Conservation (phyloP, 1,140 invertebrate genomes). For the Caenorhabditis latens region DNA sequence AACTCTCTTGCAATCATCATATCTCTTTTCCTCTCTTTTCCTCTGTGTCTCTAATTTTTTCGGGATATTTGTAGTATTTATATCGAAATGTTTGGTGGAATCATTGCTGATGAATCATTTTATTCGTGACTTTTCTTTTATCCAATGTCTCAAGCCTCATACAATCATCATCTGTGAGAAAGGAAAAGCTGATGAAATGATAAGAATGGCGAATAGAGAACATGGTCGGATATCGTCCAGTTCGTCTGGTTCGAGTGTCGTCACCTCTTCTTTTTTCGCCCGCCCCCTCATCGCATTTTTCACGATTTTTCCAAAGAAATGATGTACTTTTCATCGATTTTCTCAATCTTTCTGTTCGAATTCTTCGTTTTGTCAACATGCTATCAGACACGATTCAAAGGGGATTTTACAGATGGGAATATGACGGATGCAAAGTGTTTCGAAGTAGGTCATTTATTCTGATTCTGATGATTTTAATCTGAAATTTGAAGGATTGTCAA, state of each 20-base stretch:
- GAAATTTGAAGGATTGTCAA: conserved; percentile 72
- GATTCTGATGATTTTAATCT: neutral
- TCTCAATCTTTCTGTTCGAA: neutral
- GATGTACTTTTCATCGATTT: conserved; percentile 29
- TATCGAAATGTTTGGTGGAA: conserved; percentile 40
- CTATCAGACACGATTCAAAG: conserved; percentile 65
- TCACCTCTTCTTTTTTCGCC: conserved; percentile 37
- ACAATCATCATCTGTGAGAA: neutral
- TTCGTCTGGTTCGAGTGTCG: conserved; percentile 44
- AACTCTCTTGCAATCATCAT: neutral
- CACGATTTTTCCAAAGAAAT: conserved; percentile 1
- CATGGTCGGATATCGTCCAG: conserved; percentile 25
- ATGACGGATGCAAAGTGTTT: conserved; percentile 74
- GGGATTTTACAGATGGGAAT: conserved; percentile 73
- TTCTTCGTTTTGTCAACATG: neutral
- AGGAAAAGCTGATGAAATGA: conserved; percentile 55
- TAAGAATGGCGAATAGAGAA: conserved; percentile 38
- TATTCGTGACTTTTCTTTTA: neutral
- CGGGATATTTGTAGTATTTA: conserved; percentile 40
- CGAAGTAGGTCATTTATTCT: conserved; percentile 64
- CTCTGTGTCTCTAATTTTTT: neutral
- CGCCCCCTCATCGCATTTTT: neutral
- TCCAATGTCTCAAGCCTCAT: conserved; percentile 24
- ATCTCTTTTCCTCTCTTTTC: neutral
- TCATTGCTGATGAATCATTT: conserved; percentile 38